These are phyloP conservation scores for Caenorhabditis afra DNA, from an alignment of 2,888 invertebrate genomes.

Conservation along the genomic window DNA sequence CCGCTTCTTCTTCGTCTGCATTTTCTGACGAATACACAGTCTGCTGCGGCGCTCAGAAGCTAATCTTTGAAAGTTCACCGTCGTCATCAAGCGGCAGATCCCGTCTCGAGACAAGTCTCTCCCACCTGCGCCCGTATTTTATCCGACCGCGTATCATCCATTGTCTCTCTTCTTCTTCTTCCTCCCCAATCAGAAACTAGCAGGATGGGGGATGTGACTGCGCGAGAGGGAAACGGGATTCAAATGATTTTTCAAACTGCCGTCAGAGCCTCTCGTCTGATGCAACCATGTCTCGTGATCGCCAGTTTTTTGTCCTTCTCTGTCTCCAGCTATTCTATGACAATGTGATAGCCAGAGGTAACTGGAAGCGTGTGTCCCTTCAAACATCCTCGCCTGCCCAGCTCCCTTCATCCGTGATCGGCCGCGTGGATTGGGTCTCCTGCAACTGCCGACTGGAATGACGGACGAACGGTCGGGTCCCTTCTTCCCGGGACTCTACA, in stretches of 20 bases:
- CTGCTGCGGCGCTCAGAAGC: constrained; percentile 11
- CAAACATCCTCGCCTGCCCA: constrained; percentile 13
- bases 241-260: constrained; percentile 56
- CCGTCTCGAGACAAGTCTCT: constrained; percentile 32
- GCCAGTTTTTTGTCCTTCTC: constrained; percentile 35
- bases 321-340: constrained; percentile 25
- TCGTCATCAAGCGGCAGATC: constrained; percentile 39
- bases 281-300: constrained; percentile 47
- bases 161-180: constrained; percentile 37
- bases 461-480: constrained; percentile 76
- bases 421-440: constrained; percentile 72
- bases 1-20: not conserved
- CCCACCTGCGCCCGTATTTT: constrained; percentile 24
- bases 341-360: constrained; percentile 41
- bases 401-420: constrained; percentile 74
- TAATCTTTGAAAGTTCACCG: constrained; percentile 54
- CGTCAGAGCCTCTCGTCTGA: constrained; percentile 51
- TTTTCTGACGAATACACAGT: constrained; percentile 9
- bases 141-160: constrained; percentile 33
- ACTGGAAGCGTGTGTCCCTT: not conserved
- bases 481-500: constrained; percentile 74
- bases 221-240: constrained; percentile 44
- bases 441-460: constrained; percentile 76
- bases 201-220: constrained; percentile 19
- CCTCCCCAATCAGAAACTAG: constrained; percentile 29